Evolutionary conservation across 1,140 invertebrate species (phyloP), one percentile per base, ranked within the genome.

Genomic region (Papilio glaucus): DNA sequence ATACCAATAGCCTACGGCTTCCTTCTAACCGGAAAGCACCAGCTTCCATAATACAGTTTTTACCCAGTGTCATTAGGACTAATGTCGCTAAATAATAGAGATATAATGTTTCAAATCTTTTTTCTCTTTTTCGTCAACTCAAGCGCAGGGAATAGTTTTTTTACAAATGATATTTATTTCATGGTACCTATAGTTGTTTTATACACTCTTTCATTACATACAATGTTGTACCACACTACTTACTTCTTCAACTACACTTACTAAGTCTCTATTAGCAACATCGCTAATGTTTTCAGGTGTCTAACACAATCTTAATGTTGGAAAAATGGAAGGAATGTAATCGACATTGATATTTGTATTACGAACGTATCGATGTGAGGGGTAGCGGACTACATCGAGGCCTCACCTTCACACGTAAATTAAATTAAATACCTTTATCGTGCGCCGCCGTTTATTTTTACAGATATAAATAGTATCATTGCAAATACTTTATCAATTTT

Each of bases 321-420:
- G 21, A 26, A 57, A 10, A 24, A 57, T 24, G 10, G 18, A 57
- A 57, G 24, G 21, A 57, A 26, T 5, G 9, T 24, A 12, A 57
- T 26, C 2, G 21, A 1, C 21, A 24, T 13, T 57, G 21, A 24
- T 57, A 45, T n/a, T 45, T 4, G 49, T 57, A 57, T 45, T 26
- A 57, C 7, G 18, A 57, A 24, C 10, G 24, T 57, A 57, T 57
- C 49, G 21, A 57, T 57, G 49, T 57, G 9, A n/a, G n/a, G n/a
- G n/a, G n/a, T 26, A 4, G 49, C 24, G 49, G 9, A 24, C 24
- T 57, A 24, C 21, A 57, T 9, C 49, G 21, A 57, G 49, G 49
- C 49, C 49, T 57, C 49, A 57, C 49, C 49, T 57, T 57, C 49
- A 57, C 49, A 57, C 49, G 21, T 57, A 18, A 57, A 24, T 57